Base-by-base conservation (phyloP, 1,140 invertebrate genomes). In the Adoxophyes honmai region DNA sequence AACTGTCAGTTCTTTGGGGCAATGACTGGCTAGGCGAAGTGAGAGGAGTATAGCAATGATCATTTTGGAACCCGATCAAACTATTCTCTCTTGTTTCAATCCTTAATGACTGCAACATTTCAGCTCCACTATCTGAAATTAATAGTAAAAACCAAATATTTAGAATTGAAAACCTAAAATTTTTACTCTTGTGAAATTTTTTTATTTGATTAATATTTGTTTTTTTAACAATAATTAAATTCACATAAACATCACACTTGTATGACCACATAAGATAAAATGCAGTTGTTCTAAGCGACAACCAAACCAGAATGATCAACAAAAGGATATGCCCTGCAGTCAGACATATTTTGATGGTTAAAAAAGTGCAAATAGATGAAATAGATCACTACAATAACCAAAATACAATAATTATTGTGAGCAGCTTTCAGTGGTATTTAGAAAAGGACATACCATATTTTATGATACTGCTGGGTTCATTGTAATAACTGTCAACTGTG, bases 31-130 rank as follows among this genome's bases (percentile, higher is more conserved):
- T 90, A 11, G 91, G 90, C 13, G 91, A 91, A 39, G 89, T 92
- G 33, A 91, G 89, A 13, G 91, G 89, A 55, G 92, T 93, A 66
- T 93, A 93, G 65, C 93, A 93, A 74, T 93, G 93, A 76, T 93
- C 93, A 82, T 93, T 92, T 68, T 89, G 89, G 57, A 93, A 91
- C 48, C 89, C 86, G 38, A 90, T 72, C 36, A 88, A 60, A 68
- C 86, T 87, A 52, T 86, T 85, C 64, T 90, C 86, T 64, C 83
- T 86, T 80, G 73, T 89, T 71, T 80, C 90, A 76, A 87, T 91
- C 77, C 75, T 79, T 65, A 82, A 74, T 68, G 73, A 91, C 63
- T 88, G 78, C 58, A 89, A 72, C 86, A 85, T 87, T 84, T 91
- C 89, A 60, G 89, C 88, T 66, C 90, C 86, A 73, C 86, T 87